Evolutionary conservation across 2,113 vertebrate species (phyloP).

Genomic region (Brienomyrus longianalis): DNA sequence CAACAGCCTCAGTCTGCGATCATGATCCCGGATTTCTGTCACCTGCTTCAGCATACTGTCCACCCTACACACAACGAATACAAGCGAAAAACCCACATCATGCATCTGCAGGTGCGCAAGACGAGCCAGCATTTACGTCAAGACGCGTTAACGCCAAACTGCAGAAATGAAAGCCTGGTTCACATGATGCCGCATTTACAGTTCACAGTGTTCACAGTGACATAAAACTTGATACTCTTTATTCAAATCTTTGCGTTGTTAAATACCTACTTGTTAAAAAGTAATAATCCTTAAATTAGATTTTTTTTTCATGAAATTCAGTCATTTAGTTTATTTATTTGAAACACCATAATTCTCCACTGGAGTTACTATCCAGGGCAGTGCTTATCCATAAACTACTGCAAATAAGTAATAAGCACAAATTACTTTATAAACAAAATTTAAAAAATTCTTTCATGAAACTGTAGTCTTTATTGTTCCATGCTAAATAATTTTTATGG

Average conservation of each 20-base stretch:
- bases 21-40: conserved; percentile 39
- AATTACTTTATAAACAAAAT: background rate
- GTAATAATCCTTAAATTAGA: background rate
- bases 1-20: conserved; percentile 43
- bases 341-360: background rate
- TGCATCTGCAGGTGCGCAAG: background rate
- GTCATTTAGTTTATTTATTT: background rate
- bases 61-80: conserved; percentile 49
- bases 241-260: background rate
- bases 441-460: background rate
- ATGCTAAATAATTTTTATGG: background rate
- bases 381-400: background rate
- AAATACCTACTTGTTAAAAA: background rate
- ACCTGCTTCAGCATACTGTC: conserved; percentile 60
- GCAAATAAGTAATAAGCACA: background rate
- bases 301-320: background rate
- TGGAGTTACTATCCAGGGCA: background rate
- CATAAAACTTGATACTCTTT: background rate
- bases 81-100: background rate
- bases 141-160: background rate
- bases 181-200: background rate
- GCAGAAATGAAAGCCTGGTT: background rate
- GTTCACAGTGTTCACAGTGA: background rate
- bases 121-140: background rate
- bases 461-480: background rate